Base-by-base conservation (phyloP, 2,113 vertebrate genomes). In the Genyomyrus donnyi region DNA sequence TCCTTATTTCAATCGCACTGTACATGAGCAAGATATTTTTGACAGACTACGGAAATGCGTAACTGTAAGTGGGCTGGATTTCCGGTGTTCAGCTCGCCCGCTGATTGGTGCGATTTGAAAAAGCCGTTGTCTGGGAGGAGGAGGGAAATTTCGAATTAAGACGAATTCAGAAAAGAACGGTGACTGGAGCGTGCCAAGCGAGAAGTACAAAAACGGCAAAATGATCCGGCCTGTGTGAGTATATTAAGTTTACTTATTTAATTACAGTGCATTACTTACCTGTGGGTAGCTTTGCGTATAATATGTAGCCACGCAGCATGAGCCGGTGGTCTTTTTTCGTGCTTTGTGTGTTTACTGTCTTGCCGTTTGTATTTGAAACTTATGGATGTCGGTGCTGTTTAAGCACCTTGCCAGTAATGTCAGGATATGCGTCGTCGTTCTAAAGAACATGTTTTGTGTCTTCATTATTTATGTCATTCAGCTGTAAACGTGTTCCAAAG, bases 181-280 rank as follows among this genome's bases (percentile, higher is more conserved):
- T 58, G 58, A 5, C 87, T 70, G 35, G 19, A 53, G 45, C 0
- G 56, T 13, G 35, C 24, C 10, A n/a, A 3, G 17, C 5, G 39
- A 48, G 11, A 17, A 70, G n/a, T 87, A 77, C 1, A 46, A 90
- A 85, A 58, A n/a, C 89, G 80, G 58, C 6, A n/a, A 94, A 9
- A 96, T 96, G 95, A 94, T 70, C 35, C 90, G 93, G 89, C 95
- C 94, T 88, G 89, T 35, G 96, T 96, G 89, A 95, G 95, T 94
- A 50, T 0, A 5, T 53, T 13, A 35, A 13, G 0, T 0, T 31
- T 62, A 85, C 3, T 56, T 70, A 0, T 62, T 4, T 88, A 6
- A 3, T 31, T 46, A 24, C 10, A 49, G 62, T 31, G 10, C 8
- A n/a, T 27, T 13, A 8, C n/a, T 45, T 0, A 1, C 7, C 6